A percentile compares a stretch with the other conserved stretches of the same genome.
Conservation (phyloP, 2,888 invertebrate genomes). For the Monochamus alternatus region DNA sequence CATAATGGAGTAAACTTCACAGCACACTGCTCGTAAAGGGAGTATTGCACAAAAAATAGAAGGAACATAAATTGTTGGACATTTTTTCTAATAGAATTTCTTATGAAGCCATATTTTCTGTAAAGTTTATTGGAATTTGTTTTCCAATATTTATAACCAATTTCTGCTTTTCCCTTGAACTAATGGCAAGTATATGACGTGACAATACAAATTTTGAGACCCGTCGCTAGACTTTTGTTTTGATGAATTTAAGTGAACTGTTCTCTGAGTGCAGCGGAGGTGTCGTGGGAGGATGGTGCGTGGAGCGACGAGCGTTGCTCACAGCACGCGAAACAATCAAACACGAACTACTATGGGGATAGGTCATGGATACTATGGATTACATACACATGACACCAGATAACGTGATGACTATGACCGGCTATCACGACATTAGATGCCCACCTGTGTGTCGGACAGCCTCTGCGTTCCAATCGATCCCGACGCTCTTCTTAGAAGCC, state of each 20-base stretch:
- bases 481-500: background rate
- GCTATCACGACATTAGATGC: slow-evolving; percentile 34
- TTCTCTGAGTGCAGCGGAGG: background rate
- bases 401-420: slow-evolving; percentile 34
- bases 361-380: slow-evolving; percentile 54
- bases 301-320: slow-evolving; percentile 45
- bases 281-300: slow-evolving; percentile 38
- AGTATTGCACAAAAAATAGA: no score
- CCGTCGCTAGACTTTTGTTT: background rate
- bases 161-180: no score
- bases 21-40: no score
- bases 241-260: background rate
- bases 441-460: slow-evolving; percentile 15
- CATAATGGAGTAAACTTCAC: no score
- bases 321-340: slow-evolving; percentile 54
- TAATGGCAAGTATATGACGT: no score
- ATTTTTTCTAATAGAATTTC: no score
- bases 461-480: background rate
- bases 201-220: no score
- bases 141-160: no score
- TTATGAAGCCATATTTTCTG: no score
- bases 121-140: no score
- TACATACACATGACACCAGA: slow-evolving; percentile 49
- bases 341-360: slow-evolving; percentile 51
- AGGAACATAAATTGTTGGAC: no score